Conservation (phyloP, 2,113 vertebrate species). For the Plestiodon gilberti region DNA sequence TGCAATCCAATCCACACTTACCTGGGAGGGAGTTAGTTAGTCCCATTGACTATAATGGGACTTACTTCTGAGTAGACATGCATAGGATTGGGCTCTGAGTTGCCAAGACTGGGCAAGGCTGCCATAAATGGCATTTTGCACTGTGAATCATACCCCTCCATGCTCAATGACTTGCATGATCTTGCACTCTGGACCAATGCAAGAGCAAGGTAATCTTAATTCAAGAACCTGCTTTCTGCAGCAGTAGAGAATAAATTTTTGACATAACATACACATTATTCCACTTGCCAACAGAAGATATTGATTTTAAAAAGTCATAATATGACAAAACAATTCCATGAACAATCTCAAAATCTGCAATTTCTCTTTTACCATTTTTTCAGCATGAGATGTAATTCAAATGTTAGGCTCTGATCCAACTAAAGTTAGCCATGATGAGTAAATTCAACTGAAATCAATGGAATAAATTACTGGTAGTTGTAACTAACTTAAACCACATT, state of each 20-base stretch:
- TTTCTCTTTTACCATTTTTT: background rate
- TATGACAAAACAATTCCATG: background rate
- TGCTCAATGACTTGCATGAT: background rate
- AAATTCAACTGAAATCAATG: background rate
- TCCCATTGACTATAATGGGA: no score
- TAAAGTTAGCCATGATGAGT: background rate
- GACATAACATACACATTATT: background rate
- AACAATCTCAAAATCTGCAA: background rate
- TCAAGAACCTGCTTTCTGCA: no score
- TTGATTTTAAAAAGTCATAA: slow-evolving; percentile 19
- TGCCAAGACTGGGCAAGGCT: background rate
- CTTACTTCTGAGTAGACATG: background rate
- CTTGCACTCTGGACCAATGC: background rate
- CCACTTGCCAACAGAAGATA: background rate
- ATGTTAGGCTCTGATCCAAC: background rate
- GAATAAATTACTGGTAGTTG: background rate
- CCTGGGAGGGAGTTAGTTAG: no score
- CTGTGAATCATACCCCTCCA: background rate
- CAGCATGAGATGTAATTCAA: slow-evolving; percentile 22
- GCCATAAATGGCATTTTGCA: no score
- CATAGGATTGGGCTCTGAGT: background rate
- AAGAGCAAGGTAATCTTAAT: background rate
- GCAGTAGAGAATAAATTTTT: background rate
- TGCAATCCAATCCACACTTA: background rate
- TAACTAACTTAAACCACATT: background rate